A percentile compares a stretch with the other conserved stretches of the same genome.
Conservation (phyloP, 2,797 vertebrate species). For the Myripristis murdjan region DNA sequence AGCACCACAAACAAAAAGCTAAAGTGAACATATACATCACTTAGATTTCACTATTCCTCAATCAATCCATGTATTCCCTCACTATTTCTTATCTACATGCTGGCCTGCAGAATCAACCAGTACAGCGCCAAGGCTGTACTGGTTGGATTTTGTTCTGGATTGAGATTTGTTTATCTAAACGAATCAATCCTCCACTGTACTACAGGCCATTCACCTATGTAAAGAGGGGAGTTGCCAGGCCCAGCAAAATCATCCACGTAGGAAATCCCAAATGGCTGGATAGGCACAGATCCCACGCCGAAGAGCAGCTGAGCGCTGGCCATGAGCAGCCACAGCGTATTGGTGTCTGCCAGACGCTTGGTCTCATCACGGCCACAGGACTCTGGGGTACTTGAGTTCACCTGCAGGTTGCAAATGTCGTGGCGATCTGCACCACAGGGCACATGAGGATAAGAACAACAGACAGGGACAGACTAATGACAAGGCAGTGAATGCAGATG, state of each 20-base stretch:
- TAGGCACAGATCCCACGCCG: constrained; percentile 94
- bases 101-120: not conserved
- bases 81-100: not conserved
- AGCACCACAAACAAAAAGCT: too few relatives aligned
- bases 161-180: constrained; percentile 1
- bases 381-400: constrained; percentile 68
- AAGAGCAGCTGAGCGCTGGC: constrained; percentile 93
- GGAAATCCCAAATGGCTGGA: constrained; percentile 98
- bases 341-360: constrained; percentile 75
- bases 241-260: constrained; percentile 95
- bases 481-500: constrained; percentile 17
- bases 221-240: constrained; percentile 91
- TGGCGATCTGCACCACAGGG: constrained; percentile 53
- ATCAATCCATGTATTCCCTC: too few relatives aligned
- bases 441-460: not conserved
- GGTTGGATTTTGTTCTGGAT: not conserved
- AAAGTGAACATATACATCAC: too few relatives aligned
- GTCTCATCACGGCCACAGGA: constrained; percentile 78
- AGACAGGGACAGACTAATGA: constrained; percentile 28
- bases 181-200: constrained; percentile 11
- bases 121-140: not conserved
- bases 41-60: too few relatives aligned
- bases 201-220: constrained; percentile 87
- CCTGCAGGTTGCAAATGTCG: constrained; percentile 86
- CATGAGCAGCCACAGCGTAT: constrained; percentile 92